phyloP scores from a whole-genome alignment of 2,113 vertebrate genomes.

The Chiloscyllium plagiosum region DNA sequence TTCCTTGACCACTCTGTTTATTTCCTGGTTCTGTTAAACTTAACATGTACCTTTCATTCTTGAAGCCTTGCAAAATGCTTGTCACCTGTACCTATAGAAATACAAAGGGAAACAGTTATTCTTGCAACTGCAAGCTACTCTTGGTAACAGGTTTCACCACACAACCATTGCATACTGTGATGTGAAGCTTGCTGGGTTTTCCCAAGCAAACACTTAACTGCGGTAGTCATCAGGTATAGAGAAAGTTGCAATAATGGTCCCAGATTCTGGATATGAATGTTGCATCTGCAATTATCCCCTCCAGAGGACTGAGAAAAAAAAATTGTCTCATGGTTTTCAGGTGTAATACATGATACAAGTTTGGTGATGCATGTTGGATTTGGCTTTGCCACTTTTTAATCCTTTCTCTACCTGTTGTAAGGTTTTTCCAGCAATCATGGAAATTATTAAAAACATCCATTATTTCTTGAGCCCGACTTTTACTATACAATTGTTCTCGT shows the following conservation, averaged over 20 bases:
- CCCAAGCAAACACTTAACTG: background rate
- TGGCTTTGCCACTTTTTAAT: background rate
- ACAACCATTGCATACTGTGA: background rate
- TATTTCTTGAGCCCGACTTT: background rate
- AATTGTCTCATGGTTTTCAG: background rate
- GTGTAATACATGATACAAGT: background rate
- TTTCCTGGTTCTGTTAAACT: background rate
- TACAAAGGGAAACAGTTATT: background rate
- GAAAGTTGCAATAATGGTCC: background rate
- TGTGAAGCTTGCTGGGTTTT: background rate
- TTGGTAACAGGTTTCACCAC: background rate
- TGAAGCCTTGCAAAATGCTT: background rate
- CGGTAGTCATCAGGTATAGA: background rate
- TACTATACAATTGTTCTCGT: background rate
- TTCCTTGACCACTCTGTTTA: too few species aligned
- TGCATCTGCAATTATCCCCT: background rate
- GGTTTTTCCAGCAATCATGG: background rate
- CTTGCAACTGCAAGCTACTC: background rate
- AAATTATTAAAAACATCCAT: background rate
- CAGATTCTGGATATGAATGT: background rate
- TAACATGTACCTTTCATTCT: background rate
- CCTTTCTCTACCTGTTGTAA: background rate
- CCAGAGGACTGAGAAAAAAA: background rate
- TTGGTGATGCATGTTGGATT: background rate
- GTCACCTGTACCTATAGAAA: background rate